Conservation (phyloP, 2,113 vertebrate genomes). For the Sceloporus undulatus region DNA sequence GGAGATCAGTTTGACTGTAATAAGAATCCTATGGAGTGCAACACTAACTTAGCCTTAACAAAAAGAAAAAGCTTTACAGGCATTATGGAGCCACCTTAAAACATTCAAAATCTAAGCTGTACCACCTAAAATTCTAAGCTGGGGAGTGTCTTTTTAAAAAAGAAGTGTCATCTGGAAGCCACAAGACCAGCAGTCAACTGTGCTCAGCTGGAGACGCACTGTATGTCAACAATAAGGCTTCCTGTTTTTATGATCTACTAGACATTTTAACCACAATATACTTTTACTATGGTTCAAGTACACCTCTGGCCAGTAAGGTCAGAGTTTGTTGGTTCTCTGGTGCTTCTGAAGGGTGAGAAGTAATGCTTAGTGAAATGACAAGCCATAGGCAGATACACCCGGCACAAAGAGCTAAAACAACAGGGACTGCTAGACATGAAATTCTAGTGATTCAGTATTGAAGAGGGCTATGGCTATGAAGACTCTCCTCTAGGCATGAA, state of each 20-base stretch:
- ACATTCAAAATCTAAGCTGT: constrained; percentile 39
- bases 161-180: background rate
- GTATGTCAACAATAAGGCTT: constrained; percentile 13
- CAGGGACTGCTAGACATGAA: too few relatives aligned
- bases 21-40: constrained; percentile 77
- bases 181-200: background rate
- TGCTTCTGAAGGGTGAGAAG: too few relatives aligned
- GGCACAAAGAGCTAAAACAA: too few relatives aligned
- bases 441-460: too few relatives aligned
- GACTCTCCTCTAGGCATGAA: too few relatives aligned
- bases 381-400: too few relatives aligned
- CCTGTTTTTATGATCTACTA: background rate
- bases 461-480: too few relatives aligned
- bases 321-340: too few relatives aligned
- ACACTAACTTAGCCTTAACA: constrained; percentile 35
- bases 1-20: constrained; percentile 38
- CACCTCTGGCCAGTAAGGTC: too few relatives aligned
- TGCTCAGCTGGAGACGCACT: background rate
- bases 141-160: background rate
- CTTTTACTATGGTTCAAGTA: background rate
- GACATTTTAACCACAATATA: constrained; percentile 27
- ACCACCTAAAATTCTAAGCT: constrained; percentile 57
- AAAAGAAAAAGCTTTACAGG: constrained; percentile 31
- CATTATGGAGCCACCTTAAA: constrained; percentile 26
- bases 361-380: too few relatives aligned